A percentile compares a stretch with the other conserved stretches of the same genome.
Evolutionary conservation across 1,140 invertebrate species (phyloP).

Genomic region (Sitodiplosis mosellana): DNA sequence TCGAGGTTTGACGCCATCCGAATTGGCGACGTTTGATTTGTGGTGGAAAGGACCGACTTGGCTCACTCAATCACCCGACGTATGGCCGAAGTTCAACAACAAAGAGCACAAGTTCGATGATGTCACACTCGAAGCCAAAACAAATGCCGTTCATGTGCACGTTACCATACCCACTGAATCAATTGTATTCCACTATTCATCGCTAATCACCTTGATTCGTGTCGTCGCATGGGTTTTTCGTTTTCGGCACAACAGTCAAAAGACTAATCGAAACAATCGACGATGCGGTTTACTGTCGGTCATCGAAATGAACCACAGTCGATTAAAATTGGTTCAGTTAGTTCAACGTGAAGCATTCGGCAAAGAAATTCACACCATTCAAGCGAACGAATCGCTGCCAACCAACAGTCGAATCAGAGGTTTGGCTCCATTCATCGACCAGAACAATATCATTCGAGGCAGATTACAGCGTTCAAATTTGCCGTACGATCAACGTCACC

Average conservation of each 20-base stretch:
- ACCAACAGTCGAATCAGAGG: constrained; percentile 1
- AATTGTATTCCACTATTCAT: too few species aligned
- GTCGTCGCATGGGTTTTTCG: too few species aligned
- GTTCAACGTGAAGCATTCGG: background rate
- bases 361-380: background rate
- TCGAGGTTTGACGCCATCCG: constrained; percentile 5
- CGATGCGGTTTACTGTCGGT: too few species aligned
- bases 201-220: too few species aligned
- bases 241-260: too few species aligned
- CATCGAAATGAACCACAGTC: background rate
- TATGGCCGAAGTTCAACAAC: background rate
- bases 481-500: constrained; percentile 4
- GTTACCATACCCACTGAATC: too few species aligned
- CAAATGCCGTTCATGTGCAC: too few species aligned
- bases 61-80: constrained; percentile 2
- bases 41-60: constrained; percentile 11
- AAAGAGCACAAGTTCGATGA: background rate
- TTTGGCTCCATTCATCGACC: constrained; percentile 8
- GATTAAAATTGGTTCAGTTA: background rate
- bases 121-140: too few species aligned
- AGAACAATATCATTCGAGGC: constrained; percentile 8
- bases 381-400: background rate
- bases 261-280: too few species aligned
- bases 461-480: constrained; percentile 5
- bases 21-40: constrained; percentile 4